Conservation (phyloP, 2,113 vertebrate species). For the Saiga tatarica region DNA sequence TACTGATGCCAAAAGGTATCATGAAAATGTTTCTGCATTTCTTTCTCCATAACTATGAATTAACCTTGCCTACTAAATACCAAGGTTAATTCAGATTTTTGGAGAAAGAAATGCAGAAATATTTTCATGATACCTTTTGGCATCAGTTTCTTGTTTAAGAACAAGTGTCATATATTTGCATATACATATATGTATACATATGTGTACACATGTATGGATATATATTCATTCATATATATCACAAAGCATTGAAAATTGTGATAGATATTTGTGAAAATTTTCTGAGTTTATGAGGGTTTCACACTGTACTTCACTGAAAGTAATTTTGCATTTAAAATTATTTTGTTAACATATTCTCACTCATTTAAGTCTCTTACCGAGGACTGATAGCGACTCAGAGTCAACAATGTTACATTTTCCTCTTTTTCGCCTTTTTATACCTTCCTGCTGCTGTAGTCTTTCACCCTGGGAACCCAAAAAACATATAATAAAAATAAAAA, state of each 20-base stretch:
- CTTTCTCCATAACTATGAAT: too few relatives aligned
- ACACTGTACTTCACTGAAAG: background rate
- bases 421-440: background rate
- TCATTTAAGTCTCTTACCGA: background rate
- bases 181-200: background rate
- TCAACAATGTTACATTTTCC: background rate
- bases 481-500: background rate
- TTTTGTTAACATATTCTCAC: background rate
- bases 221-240: background rate
- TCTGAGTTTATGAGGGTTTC: background rate
- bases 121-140: background rate
- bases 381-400: background rate
- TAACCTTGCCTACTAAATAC: background rate
- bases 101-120: background rate
- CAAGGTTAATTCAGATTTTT: background rate
- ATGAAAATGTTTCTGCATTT: too few relatives aligned
- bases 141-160: background rate
- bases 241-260: background rate
- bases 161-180: background rate
- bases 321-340: background rate
- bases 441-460: background rate
- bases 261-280: background rate
- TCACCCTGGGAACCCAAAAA: background rate
- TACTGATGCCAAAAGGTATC: too few relatives aligned
- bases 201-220: background rate